Base-by-base conservation (phyloP, 53 echinoderm and acorn worm genomes). In the Temnopleurus reevesii region DNA sequence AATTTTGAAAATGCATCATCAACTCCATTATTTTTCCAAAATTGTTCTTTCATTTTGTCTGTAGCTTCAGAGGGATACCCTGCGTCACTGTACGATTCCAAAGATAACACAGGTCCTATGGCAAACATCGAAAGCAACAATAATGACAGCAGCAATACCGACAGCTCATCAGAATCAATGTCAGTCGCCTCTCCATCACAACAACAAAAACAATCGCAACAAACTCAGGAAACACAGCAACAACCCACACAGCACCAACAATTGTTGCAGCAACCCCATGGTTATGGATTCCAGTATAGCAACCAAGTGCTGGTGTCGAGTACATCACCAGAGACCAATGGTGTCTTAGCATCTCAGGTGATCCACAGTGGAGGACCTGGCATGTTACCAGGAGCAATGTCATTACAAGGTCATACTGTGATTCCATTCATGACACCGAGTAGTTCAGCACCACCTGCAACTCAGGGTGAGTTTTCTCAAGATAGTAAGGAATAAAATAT, bases 391-490 rank as follows among this genome's bases (percentile, higher is more conserved):
- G 53, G 31, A n/a, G 71, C 53, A 26, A 49, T 87, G 66, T 51
- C 88, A 3, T 10, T 87, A n/a, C 88, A 53, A 53, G 88, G 88
- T 1, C 85, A 85, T 34, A 45, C 55, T 24, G 59, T 87, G 9
- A 87, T 87, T 19, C 88, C 88, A 15, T 87, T 87, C 53, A 46
- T 87, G 47, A n/a, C 88, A 17, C 7, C 87, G 23, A 86, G 54
- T 35, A 35, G 65, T 49, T 43, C 85, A 30, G 35, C 79, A 41
- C 21, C 71, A 26, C 36, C 38, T 5, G 36, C 36, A 71, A 6
- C 71, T 12, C 71, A 38, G 41, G 41, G 71, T 71, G 1, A 71
- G 71, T 71, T 38, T 9, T 38, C 9, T 49, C 15, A 12, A 49
- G 15, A 12, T 49, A 0, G 15, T 49, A 12, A 49, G 49, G 9